A percentile compares a stretch with the other conserved stretches of the same genome.
phyloP scores from a whole-genome alignment of 2,113 vertebrate species.

The Marmota flaviventris region DNA sequence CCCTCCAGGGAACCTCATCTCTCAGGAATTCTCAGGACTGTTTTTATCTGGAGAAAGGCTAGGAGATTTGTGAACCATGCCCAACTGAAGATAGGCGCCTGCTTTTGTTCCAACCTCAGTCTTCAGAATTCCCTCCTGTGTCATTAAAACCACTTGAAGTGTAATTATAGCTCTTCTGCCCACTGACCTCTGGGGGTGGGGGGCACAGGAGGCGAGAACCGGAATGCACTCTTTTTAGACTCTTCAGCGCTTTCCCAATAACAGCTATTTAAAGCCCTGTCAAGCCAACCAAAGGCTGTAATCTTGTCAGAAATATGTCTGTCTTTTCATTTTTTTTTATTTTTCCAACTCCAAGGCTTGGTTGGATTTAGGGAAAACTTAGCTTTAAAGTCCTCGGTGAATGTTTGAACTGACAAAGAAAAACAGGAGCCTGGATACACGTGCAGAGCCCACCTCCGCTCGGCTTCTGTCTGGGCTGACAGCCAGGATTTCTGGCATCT shows the following conservation, averaged over 20 bases:
- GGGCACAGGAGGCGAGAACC: background rate
- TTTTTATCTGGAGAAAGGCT: constrained; percentile 77
- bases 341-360: constrained; percentile 25
- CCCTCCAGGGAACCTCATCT: constrained; percentile 68
- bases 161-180: constrained; percentile 80
- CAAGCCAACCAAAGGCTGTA: constrained; percentile 50
- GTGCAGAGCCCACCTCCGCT: background rate
- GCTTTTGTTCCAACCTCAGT: constrained; percentile 60
- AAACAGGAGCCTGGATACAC: background rate
- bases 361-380: constrained; percentile 60
- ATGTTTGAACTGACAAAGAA: background rate
- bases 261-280: constrained; percentile 73
- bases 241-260: constrained; percentile 44
- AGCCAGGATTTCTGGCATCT: background rate
- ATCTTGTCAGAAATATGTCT: constrained; percentile 57
- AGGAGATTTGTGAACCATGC: constrained; percentile 75
- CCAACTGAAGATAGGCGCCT: constrained; percentile 53
- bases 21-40: constrained; percentile 70
- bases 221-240: constrained; percentile 74
- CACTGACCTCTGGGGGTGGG: constrained; percentile 62
- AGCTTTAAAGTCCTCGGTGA: constrained; percentile 1
- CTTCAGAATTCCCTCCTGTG: constrained; percentile 69
- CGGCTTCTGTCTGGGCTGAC: background rate
- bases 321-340: constrained; percentile 51
- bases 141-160: constrained; percentile 75